Evolutionary conservation across 2,113 vertebrate genomes (phyloP).

Genomic region (Ptilorrhoa leucosticta): DNA sequence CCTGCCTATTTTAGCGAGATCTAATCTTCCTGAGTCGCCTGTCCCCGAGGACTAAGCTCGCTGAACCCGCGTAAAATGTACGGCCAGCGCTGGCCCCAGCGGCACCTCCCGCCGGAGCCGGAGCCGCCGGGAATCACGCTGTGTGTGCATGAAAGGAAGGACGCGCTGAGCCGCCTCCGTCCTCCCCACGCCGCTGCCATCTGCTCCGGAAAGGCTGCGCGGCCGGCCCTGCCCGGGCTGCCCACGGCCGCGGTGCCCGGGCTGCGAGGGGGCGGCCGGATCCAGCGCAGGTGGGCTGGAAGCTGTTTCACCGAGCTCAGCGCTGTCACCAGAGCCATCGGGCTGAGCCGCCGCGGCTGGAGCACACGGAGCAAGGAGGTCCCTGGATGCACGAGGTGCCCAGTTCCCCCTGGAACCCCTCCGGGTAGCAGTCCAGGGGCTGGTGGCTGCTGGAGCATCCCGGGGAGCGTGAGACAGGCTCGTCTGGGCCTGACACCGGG

Average conservation of each 20-base stretch:
- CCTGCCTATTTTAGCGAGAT: constrained; percentile 64
- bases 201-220: constrained; percentile 23
- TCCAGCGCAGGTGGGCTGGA: background rate
- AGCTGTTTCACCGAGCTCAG: background rate
- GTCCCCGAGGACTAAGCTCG: constrained; percentile 54
- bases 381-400: too few relatives aligned
- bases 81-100: background rate
- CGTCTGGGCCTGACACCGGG: accelerated
- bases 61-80: constrained; percentile 42
- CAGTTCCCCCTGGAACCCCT: accelerated
- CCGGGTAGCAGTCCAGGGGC: background rate
- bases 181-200: constrained; percentile 21
- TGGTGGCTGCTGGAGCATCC: background rate
- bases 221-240: background rate
- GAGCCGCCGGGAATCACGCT: background rate
- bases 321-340: background rate
- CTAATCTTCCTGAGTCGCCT: constrained; percentile 64
- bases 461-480: accelerated
- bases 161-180: background rate
- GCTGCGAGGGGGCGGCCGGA: background rate
- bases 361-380: background rate
- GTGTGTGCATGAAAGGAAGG: constrained; percentile 13
- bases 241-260: background rate
- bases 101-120: background rate
- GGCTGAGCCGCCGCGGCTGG: background rate